Base-by-base conservation (phyloP, 2,797 vertebrate genomes). In the Garrulus glandarius region DNA sequence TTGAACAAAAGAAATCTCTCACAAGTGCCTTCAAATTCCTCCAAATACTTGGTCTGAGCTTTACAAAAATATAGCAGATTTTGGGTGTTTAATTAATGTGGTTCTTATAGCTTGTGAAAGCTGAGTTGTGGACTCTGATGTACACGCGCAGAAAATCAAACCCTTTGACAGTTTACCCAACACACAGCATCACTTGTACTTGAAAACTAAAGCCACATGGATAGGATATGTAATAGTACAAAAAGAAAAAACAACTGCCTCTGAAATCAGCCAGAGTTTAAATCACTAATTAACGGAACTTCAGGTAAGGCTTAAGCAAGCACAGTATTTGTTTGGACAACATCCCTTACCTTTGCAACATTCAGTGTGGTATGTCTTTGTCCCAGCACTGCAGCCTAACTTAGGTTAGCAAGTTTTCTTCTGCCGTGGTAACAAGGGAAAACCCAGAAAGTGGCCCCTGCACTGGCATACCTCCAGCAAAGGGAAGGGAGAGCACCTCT, bases 401-500 rank as follows among this genome's bases (percentile, higher is more conserved):
- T 74, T 56, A 49, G 22, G 34, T n/a, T 29, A 50, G 14, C 11
- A 26, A 19, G 6, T 43, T 83, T 90, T 76, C 17, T 81, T 88
- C 21, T 68, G 6, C 20, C 6, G 13, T 19, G 13, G 26, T 61
- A 84, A 9, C 1, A 64, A 18, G 19, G 34, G 43, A 60, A 70
- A 71, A n/a, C 30, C 8, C 27, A 74, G 32, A 23, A 59, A 64
- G 64, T 7, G 17, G 5, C 30, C 23, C 23, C 18, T 60, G 55
- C 6, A 1, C 5, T 30, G 36, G 17, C 36, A 10, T 10, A 37
- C 12, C 16, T 77, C 32, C 76, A 76, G 55, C 8, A 5, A 61
- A 7, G 11, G 0, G 0, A 5, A 34, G 21, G 30, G 27, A 44
- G 36, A 67, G 13, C 9, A 47, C 6, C 18, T 78, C 23, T 27